Evolutionary conservation across 2,888 invertebrate genomes (phyloP), one percentile per base, ranked within the genome.

Genomic region (Monopis laevigella): DNA sequence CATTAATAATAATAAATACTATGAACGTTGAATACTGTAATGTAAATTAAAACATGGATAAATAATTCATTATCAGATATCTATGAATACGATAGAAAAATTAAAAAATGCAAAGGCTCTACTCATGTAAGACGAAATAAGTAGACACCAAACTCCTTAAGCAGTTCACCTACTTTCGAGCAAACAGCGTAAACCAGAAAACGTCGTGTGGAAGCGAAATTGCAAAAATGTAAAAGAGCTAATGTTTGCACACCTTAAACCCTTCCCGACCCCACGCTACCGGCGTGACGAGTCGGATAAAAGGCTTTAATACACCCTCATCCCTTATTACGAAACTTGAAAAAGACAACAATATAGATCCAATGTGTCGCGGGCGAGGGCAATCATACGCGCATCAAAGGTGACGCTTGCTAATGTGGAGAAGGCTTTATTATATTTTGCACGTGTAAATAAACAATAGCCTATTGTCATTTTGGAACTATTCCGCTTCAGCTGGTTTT

Each of bases 261-360:
- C 78, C 73, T 78, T 75, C 73, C 66, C 72, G 65, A 71, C 74
- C 78, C 75, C 69, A 66, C 64, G 66, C 34, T 11, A 18, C 24
- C 35, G 36, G 24, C 75, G 78, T 78, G 78, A 80, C 78, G 80
- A 80, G 77, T 75, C 69, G 78, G 78, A 78, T 80, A 78, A 80
- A 80, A 78, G 78, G 78, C 80, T 80, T 80, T 80, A 80, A 80
- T 80, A 80, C 78, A 80, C 78, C 78, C 80, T 78, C 78, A 78
- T 75, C 77, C 77, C 80, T 80, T 80, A 80, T 80, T 80, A 80
- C 78, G 73, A 77, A 78, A 80, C 78, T 80, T 80, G 80, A 80
- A 80, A 80, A 80, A 80, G 80, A 78, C 80, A 80, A 80, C 80
- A 78, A 77, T 80, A 78, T 75, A 77, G 77, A 77, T 72, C 69